These are phyloP conservation scores for Macrostomum cliftonense DNA, from an alignment of 2,888 invertebrate genomes.

Conservation along the genomic window DNA sequence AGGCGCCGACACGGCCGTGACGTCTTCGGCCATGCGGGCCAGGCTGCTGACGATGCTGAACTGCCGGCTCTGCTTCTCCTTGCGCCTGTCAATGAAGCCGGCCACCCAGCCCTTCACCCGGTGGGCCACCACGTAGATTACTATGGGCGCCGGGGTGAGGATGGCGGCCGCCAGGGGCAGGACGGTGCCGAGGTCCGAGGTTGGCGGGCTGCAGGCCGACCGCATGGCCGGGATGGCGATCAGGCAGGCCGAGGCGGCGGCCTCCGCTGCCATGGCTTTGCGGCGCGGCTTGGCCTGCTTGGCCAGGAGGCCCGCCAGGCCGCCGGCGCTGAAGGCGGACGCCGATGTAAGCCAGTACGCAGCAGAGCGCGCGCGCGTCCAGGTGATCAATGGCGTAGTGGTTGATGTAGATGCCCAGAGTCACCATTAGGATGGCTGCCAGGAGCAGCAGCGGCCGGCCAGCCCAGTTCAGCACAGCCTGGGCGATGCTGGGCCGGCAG, in stretches of 20 bases:
- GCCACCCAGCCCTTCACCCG: constrained; percentile 6
- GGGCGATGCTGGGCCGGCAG: constrained; percentile 23
- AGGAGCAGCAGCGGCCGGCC: constrained; percentile 32
- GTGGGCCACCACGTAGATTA: constrained; percentile 10
- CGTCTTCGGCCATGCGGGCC: constrained; percentile 11
- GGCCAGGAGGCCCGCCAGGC: constrained; percentile 19
- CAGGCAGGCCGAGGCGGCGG: constrained; percentile 28
- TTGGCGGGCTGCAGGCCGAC: constrained; percentile 26
- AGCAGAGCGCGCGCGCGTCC: constrained; percentile 15
- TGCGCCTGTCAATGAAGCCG: constrained; percentile 9
- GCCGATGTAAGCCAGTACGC: constrained; percentile 8
- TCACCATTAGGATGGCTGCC: constrained; percentile 29
- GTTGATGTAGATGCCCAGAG: constrained; percentile 35
- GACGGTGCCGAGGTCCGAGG: constrained; percentile 25
- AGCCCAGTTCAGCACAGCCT: constrained; percentile 30
- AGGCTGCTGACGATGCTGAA: constrained; percentile 10
- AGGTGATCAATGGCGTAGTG: constrained; percentile 30
- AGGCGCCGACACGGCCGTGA: constrained; percentile 8
- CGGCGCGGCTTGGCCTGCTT: constrained; percentile 21
- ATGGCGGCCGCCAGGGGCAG: constrained; percentile 33
- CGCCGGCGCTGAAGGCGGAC: constrained; percentile 21
- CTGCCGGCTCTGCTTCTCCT: constrained; percentile 9
- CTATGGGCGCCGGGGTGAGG: constrained; percentile 23
- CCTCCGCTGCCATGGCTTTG: constrained; percentile 27
- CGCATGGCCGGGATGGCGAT: constrained; percentile 27